Base-by-base conservation (phyloP, 2,888 invertebrate species). In the Tanypteryx hageni region DNA sequence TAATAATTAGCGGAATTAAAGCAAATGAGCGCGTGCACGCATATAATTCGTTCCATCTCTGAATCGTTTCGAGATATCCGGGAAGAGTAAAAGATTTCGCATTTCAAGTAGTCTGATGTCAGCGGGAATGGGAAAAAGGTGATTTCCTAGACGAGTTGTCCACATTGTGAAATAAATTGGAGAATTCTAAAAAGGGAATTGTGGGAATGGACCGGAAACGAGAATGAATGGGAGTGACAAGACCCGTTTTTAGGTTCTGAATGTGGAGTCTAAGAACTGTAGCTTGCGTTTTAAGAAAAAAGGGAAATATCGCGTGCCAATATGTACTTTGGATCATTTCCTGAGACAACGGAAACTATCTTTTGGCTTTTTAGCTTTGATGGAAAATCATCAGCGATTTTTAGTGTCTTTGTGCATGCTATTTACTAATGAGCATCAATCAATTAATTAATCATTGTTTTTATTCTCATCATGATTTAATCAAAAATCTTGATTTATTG, bases 131-230 rank as follows among this genome's bases (percentile, higher is more conserved):
- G 83, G 83, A 31, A 57, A 18, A 76, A 56, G 83, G 83, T n/a
- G n/a, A 57, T 13, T 56, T 83, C n/a, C n/a, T n/a, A 56, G 57
- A 57, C n/a, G 64, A 57, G 13, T 44, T 56, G 9, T 18, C 9
- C 56, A 5, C 64, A 44, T 0, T 56, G 83, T 2, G 83, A 82
- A 44, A 7, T 1, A 44, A 44, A 5, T 57, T 18, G 83, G n/a
- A 56, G n/a, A 57, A n/a, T 18, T 7, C 57, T 44, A 31, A 86
- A 86, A 22, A 18, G 86, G 61, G 59, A 58, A 86, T 86, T 86
- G 58, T 61, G 64, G 64, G 64, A 64, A 68, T 64, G 89, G 89
- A 89, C 89, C 64, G 89, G 64, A 89, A 89, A 89, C 64, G 44
- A 64, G 31, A 89, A 64, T 64, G 89, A 89, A 68, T 89, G 89